Evolutionary conservation across 2,888 invertebrate species (phyloP).

Genomic region (Onchidella celtica): DNA sequence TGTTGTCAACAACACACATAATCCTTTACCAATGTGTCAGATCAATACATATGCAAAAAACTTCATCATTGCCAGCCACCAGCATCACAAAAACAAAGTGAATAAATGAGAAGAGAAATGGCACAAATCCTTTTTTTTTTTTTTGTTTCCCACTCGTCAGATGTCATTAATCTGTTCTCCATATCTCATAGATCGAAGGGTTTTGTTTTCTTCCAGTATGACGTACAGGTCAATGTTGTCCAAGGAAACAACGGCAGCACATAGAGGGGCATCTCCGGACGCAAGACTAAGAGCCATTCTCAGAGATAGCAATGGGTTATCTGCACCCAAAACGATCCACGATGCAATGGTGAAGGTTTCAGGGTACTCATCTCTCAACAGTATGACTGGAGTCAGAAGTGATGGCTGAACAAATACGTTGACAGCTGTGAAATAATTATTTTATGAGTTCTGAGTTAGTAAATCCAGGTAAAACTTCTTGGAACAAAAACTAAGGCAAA

Average conservation of each 20-base stretch:
- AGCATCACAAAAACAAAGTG: not conserved
- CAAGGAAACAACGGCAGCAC: not conserved
- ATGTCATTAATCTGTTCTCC: too few species aligned
- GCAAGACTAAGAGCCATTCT: not conserved
- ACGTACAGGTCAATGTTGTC: not conserved
- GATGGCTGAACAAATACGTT: not conserved
- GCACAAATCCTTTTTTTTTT: too few species aligned
- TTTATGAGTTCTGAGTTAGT: too few species aligned
- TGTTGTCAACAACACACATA: too few species aligned
- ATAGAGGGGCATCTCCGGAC: not conserved
- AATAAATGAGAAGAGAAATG: too few species aligned
- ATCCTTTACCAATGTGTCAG: too few species aligned
- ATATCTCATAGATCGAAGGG: not conserved
- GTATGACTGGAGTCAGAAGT: not conserved
- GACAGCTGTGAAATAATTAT: too few species aligned
- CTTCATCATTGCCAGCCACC: not conserved
- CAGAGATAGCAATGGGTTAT: too few species aligned
- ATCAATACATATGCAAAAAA: too few species aligned
- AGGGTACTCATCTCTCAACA: not conserved
- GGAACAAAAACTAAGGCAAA: too few species aligned
- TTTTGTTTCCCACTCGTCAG: too few species aligned
- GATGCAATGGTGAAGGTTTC: not conserved
- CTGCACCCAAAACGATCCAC: not conserved
- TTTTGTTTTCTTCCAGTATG: not conserved
- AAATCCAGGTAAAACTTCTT: too few species aligned